Conservation (phyloP, 2,113 vertebrate genomes). For the Epinephelus moara region DNA sequence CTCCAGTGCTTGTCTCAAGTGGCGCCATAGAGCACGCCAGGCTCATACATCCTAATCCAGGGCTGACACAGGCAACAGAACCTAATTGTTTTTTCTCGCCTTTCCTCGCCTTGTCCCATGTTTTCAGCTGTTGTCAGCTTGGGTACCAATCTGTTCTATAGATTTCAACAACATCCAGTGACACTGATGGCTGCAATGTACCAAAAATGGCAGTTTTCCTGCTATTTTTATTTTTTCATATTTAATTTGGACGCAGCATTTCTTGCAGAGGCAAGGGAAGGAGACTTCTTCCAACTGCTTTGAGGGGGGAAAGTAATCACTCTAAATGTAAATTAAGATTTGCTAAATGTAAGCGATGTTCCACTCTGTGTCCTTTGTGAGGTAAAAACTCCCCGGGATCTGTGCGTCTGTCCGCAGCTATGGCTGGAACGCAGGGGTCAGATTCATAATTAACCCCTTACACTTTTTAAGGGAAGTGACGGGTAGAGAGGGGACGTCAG, state of each 20-base stretch:
- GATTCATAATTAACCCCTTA: slow-evolving; percentile 75
- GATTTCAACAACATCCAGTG: slow-evolving; percentile 6
- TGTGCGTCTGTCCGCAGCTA: slow-evolving; percentile 20
- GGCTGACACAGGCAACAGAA: slow-evolving; percentile 1
- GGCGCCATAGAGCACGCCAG: slow-evolving; percentile 25
- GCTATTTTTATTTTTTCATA: background rate
- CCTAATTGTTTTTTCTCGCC: background rate
- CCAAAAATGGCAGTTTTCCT: background rate
- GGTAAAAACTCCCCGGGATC: slow-evolving; percentile 47
- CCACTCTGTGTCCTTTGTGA: slow-evolving; percentile 36
- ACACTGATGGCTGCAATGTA: background rate
- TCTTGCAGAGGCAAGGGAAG: background rate
- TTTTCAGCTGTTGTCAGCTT: background rate
- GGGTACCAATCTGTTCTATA: background rate
- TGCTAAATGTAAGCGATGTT: slow-evolving; percentile 50
- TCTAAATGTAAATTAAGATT: slow-evolving; percentile 79
- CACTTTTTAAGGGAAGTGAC: slow-evolving; percentile 32
- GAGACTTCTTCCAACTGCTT: slow-evolving; percentile 37
- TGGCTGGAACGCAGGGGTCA: slow-evolving; percentile 64
- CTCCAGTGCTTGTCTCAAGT: slow-evolving; percentile 45
- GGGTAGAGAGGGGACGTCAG: slow-evolving; percentile 19
- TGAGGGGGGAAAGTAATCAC: slow-evolving; percentile 49
- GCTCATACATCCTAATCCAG: slow-evolving; percentile 47
- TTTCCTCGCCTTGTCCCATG: background rate
- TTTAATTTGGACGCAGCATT: slow-evolving; percentile 12